Conservation (phyloP, 2,797 vertebrate genomes). For the Lagocephalus sceleratus region DNA sequence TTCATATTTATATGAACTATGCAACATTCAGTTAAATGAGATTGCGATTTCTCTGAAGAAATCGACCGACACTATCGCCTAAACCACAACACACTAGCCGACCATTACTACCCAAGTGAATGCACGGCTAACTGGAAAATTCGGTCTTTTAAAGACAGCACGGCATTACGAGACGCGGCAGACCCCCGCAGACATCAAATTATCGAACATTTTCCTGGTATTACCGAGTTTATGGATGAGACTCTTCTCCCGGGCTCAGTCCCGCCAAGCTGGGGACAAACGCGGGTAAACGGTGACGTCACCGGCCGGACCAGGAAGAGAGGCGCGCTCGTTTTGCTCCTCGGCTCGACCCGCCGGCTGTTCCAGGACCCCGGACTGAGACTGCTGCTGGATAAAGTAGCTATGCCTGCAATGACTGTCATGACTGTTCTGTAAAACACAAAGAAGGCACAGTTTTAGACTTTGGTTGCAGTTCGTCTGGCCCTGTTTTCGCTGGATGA, state of each 20-base stretch:
- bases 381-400: neutral
- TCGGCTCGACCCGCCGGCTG: neutral
- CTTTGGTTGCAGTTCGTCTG: neutral
- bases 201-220: neutral
- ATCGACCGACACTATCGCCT: no score
- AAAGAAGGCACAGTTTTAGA: no score
- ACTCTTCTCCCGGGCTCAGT: neutral
- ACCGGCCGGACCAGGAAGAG: conserved; percentile 23
- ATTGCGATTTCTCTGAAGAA: no score
- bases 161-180: neutral
- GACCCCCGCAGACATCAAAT: neutral
- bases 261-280: conserved; percentile 62
- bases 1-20: no score
- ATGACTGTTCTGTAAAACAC: no score
- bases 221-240: conserved; percentile 30
- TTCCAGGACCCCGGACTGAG: neutral
- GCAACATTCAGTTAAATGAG: no score
- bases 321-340: conserved; percentile 33
- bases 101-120: no score
- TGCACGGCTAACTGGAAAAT: neutral
- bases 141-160: neutral
- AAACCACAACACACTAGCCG: no score
- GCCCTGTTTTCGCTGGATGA: neutral
- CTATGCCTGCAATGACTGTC: no score
- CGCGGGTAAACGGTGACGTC: conserved; percentile 64